These are phyloP conservation scores for Muricea muricata DNA, from an alignment of 92 coral and sea anemone species.

Conservation along the genomic window DNA sequence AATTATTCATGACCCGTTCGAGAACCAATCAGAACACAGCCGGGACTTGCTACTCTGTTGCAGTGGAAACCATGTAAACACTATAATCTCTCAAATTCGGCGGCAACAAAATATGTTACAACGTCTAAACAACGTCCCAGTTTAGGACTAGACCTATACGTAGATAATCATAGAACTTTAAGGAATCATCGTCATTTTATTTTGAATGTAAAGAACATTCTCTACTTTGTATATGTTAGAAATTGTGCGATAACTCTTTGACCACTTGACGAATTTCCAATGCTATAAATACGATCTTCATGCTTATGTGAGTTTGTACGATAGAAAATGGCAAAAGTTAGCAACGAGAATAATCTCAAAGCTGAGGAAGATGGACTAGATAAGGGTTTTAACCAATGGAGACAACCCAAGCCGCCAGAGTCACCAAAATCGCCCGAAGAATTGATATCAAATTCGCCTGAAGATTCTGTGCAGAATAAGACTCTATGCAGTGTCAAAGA, in stretches of 20 bases:
- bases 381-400: conserved; percentile 30
- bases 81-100: background rate
- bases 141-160: background rate
- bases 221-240: background rate
- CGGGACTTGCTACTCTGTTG: background rate
- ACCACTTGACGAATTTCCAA: conserved; percentile 1
- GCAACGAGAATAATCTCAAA: background rate
- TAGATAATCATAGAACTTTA: background rate
- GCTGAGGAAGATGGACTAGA: background rate
- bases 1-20: background rate
- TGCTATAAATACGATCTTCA: background rate
- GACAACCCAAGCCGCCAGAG: conserved; percentile 69
- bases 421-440: conserved; percentile 92
- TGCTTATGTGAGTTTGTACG: background rate
- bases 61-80: conserved; percentile 42
- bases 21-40: conserved; percentile 30
- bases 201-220: background rate
- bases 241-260: background rate
- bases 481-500: conserved; percentile 38
- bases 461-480: conserved; percentile 9
- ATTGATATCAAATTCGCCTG: conserved; percentile 40
- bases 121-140: background rate
- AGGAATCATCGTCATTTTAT: background rate
- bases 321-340: conserved; percentile 15
- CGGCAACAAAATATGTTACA: background rate